phyloP scores from a whole-genome alignment of 2,888 invertebrate genomes.

The Panzeria rudis region DNA sequence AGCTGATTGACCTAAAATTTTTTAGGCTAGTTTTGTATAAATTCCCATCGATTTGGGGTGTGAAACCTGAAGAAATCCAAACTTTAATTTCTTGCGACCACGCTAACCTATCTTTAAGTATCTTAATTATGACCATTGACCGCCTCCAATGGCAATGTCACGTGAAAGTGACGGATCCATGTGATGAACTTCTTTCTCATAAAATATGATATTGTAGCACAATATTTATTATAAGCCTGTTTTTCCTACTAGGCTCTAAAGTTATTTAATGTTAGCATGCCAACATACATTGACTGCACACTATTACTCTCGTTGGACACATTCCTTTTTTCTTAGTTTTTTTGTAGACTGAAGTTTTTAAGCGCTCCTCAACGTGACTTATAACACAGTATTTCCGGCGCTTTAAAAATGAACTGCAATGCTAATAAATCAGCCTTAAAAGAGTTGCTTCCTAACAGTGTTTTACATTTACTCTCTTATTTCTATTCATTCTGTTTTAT shows the following conservation, averaged over 20 bases:
- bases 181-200: too few relatives aligned
- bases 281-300: neutral
- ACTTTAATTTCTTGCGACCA: too few relatives aligned
- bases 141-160: too few relatives aligned
- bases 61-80: too few relatives aligned
- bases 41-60: too few relatives aligned
- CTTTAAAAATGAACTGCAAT: constrained; percentile 67
- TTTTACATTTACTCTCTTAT: neutral
- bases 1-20: too few relatives aligned
- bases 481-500: neutral
- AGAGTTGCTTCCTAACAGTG: constrained; percentile 39
- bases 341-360: constrained; percentile 39
- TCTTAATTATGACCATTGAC: too few relatives aligned
- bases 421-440: constrained; percentile 79
- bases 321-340: constrained; percentile 31
- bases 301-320: constrained; percentile 16
- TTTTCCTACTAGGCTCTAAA: neutral
- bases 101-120: too few relatives aligned
- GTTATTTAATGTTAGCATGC: neutral
- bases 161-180: too few relatives aligned
- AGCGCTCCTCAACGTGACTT: constrained; percentile 68
- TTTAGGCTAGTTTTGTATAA: too few relatives aligned
- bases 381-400: constrained; percentile 74
- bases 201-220: too few relatives aligned
- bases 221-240: too few relatives aligned